phyloP scores from a whole-genome alignment of 2,888 invertebrate species.

The Neria commutata region DNA sequence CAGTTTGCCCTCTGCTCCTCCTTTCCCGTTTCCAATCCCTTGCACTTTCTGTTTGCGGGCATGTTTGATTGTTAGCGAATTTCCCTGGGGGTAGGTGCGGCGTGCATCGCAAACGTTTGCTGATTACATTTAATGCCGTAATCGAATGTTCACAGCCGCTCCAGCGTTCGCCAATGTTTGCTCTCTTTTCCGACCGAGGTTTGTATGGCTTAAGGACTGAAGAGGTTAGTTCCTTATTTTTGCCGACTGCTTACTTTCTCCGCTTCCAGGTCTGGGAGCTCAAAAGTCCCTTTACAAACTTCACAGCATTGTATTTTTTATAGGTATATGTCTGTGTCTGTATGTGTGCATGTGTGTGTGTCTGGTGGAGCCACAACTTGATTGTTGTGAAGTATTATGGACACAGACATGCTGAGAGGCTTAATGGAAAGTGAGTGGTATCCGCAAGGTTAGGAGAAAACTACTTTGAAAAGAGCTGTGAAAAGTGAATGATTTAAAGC shows the following conservation, averaged over 20 bases:
- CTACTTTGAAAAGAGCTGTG: neutral
- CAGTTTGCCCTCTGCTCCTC: too few species aligned
- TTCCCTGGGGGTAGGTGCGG: conserved; percentile 41
- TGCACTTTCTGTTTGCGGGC: neutral
- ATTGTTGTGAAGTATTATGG: too few species aligned
- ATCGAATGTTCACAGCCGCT: conserved; percentile 32
- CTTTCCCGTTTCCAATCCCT: neutral
- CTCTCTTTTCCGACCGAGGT: neutral
- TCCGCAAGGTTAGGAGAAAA: neutral
- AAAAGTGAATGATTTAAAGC: neutral
- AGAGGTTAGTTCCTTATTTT: conserved; percentile 2
- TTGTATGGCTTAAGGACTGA: too few species aligned
- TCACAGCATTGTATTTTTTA: too few species aligned
- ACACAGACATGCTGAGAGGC: neutral
- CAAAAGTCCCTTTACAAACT: too few species aligned
- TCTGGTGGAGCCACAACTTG: neutral
- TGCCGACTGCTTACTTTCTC: neutral
- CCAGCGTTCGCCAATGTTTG: neutral
- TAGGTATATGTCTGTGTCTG: neutral
- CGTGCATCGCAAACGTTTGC: conserved; percentile 41
- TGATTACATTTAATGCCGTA: conserved; percentile 45
- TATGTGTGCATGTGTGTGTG: neutral
- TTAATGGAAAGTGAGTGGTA: neutral
- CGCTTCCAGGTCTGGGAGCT: neutral
- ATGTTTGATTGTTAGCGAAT: conserved; percentile 41